These are phyloP conservation scores for Lasioglossum leucozonium DNA, from an alignment of 2,888 invertebrate species.

Conservation along the genomic window DNA sequence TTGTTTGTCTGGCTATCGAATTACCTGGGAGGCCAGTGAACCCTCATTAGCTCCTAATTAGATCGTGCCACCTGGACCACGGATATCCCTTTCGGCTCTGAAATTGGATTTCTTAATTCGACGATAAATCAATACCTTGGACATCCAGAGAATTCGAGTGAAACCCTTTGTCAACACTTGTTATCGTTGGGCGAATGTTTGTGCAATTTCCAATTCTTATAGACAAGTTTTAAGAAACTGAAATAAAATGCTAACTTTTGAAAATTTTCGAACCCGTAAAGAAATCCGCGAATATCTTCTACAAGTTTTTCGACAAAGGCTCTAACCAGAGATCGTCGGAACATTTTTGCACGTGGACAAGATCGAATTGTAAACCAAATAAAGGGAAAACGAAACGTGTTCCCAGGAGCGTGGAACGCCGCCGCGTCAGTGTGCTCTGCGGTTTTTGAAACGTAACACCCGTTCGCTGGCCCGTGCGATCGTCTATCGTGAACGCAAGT, in stretches of 20 bases:
- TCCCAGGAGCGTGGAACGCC: constrained; percentile 65
- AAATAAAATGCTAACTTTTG: no score
- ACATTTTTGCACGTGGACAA: constrained; percentile 17
- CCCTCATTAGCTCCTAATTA: constrained; percentile 75
- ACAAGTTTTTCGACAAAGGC: neutral
- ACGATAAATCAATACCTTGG: constrained; percentile 15
- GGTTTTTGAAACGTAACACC: constrained; percentile 75
- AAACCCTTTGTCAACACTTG: neutral
- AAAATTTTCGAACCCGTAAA: neutral
- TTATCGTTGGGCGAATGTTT: no score
- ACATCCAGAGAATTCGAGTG: neutral
- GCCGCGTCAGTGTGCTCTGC: constrained; percentile 57
- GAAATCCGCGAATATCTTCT: neutral
- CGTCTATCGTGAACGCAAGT: constrained; percentile 64
- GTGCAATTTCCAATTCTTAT: no score
- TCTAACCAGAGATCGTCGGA: neutral
- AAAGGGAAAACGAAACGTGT: constrained; percentile 52
- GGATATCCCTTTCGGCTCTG: neutral
- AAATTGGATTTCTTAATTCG: constrained; percentile 24
- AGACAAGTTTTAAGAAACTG: no score
- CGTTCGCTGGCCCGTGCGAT: constrained; percentile 63
- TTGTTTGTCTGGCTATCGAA: constrained; percentile 74
- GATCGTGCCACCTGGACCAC: constrained; percentile 54
- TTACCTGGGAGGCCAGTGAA: constrained; percentile 68
- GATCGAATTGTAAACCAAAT: constrained; percentile 48